These are phyloP conservation scores for Datnioides undecimradiatus DNA, from an alignment of 2,113 vertebrate genomes.

Conservation along the genomic window DNA sequence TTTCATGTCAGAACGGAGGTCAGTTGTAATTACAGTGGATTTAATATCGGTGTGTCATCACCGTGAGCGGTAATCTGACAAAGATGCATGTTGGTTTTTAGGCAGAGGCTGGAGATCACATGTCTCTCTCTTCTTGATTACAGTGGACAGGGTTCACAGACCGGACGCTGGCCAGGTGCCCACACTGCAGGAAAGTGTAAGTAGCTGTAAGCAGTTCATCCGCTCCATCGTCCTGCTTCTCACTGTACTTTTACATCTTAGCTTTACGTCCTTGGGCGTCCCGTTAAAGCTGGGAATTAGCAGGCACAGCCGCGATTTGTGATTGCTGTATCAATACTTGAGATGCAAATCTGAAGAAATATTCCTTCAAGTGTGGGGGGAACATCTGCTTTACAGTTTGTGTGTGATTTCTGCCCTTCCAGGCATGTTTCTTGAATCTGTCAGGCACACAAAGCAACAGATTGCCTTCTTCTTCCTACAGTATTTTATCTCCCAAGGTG, in stretches of 20 bases:
- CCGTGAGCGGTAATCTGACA: not conserved
- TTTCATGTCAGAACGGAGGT: not conserved
- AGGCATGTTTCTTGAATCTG: not conserved
- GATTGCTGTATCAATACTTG: not conserved
- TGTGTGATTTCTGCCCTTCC: not conserved
- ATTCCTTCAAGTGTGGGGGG: not conserved
- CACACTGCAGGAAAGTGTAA: constrained; percentile 96
- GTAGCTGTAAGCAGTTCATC: constrained; percentile 68
- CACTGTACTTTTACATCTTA: not conserved
- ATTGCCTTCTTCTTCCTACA: not conserved
- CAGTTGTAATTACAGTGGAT: not conserved
- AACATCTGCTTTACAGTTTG: not conserved
- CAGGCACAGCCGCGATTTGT: not conserved
- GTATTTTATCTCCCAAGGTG: not conserved
- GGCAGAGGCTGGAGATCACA: not conserved
- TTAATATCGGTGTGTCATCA: not conserved
- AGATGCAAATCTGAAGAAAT: not conserved
- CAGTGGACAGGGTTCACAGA: constrained; percentile 97
- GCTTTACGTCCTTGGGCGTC: not conserved
- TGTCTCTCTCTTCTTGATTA: constrained; percentile 50
- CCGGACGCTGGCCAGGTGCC: constrained; percentile 92
- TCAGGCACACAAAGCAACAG: not conserved
- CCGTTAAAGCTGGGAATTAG: not conserved
- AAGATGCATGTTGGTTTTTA: not conserved
- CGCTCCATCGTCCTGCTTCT: not conserved